Evolutionary conservation across 2,113 vertebrate species (phyloP).

Genomic region (Hucho hucho): DNA sequence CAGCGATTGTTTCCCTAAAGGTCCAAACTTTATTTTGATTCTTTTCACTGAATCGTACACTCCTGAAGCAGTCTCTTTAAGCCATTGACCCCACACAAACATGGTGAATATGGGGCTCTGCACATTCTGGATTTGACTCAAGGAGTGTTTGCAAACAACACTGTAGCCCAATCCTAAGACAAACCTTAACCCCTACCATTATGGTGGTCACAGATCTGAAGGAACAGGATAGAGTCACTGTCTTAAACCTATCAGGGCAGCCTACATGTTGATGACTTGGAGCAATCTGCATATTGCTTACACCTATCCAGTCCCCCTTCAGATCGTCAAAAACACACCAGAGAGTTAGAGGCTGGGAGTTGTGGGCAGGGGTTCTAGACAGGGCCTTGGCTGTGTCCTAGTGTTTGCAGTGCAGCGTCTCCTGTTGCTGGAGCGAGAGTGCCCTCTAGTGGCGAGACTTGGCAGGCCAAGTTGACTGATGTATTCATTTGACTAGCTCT

Average conservation of each 20-base stretch:
- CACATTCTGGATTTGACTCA: conserved; percentile 58
- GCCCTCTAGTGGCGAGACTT: conserved; percentile 76
- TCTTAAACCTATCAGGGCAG: too few species aligned
- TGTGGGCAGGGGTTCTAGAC: too few species aligned
- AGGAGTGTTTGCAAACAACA: conserved; percentile 15
- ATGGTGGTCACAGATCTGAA: too few species aligned
- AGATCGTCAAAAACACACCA: not conserved
- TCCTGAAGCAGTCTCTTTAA: not conserved
- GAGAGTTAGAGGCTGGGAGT: too few species aligned
- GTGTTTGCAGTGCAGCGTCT: conserved; percentile 62
- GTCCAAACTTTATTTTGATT: conserved; percentile 32
- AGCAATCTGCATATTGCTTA: too few species aligned
- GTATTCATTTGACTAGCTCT: conserved; percentile 30
- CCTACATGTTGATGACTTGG: too few species aligned
- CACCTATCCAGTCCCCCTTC: not conserved
- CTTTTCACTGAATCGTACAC: not conserved
- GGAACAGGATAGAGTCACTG: too few species aligned
- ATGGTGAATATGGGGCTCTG: not conserved
- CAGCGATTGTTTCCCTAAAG: conserved; percentile 14
- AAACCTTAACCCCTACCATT: not conserved
- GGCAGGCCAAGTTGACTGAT: conserved; percentile 83
- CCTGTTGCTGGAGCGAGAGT: conserved; percentile 62
- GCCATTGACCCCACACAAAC: conserved; percentile 9
- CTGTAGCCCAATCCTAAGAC: not conserved
- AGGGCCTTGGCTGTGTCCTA: conserved; percentile 44